These are phyloP conservation scores for Enteromius unitaeniatus DNA, from an alignment of 2,797 vertebrate species.

Conservation along the genomic window DNA sequence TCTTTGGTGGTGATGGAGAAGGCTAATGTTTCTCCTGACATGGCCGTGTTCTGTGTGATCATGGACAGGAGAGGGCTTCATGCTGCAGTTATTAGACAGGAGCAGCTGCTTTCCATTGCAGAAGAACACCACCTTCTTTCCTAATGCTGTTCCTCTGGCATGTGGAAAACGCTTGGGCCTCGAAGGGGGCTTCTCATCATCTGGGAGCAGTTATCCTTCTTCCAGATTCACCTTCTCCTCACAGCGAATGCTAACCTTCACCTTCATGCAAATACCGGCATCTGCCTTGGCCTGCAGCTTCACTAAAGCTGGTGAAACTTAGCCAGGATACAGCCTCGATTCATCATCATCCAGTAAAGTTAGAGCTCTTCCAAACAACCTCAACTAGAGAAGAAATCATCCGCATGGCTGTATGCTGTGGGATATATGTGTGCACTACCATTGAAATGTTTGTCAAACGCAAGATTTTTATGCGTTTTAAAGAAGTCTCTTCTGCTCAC, in stretches of 20 bases:
- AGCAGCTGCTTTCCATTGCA: constrained; percentile 64
- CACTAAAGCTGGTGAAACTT: constrained; percentile 8
- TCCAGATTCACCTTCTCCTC: constrained; percentile 56
- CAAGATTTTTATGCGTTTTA: too few relatives aligned
- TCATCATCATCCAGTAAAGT: background rate
- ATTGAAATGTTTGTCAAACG: background rate
- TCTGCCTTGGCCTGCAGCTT: constrained; percentile 37
- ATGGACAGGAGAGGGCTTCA: background rate
- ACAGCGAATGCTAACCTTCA: constrained; percentile 57
- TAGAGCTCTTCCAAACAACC: background rate
- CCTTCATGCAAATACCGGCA: constrained; percentile 36
- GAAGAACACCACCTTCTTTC: constrained; percentile 56
- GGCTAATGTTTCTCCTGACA: background rate
- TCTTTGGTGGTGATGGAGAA: background rate
- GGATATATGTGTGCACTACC: background rate
- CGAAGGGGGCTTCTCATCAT: constrained; percentile 54
- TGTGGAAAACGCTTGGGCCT: constrained; percentile 54
- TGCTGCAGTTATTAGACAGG: background rate
- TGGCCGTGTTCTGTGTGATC: background rate
- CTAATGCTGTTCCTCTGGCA: constrained; percentile 53
- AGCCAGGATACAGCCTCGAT: background rate
- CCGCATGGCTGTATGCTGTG: background rate
- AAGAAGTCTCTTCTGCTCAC: too few relatives aligned
- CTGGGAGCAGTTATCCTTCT: constrained; percentile 69
- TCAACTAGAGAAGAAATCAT: background rate